phyloP scores from a whole-genome alignment of 2,797 vertebrate genomes.

The Cirrhinus mrigala region DNA sequence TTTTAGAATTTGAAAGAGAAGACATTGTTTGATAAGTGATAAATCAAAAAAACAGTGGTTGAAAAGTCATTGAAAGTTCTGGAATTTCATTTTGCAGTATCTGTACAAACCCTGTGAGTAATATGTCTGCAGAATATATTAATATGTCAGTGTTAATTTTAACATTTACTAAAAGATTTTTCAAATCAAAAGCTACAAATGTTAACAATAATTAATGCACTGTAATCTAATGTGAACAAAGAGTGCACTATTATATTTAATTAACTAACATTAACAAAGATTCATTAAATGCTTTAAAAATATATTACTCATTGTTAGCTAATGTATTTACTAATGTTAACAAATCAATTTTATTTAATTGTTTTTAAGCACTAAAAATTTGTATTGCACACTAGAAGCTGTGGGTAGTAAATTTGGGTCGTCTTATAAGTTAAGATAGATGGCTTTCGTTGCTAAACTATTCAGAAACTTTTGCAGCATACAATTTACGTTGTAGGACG shows the following conservation, averaged over 20 bases:
- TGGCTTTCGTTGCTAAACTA: background rate
- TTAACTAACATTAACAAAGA: background rate
- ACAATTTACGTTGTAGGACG: background rate
- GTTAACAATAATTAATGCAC: background rate
- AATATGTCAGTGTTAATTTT: background rate
- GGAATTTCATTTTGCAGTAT: too few relatives aligned
- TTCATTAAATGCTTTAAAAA: background rate
- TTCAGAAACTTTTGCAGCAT: conserved; percentile 1
- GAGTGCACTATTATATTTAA: background rate
- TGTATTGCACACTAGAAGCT: background rate
- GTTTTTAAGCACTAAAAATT: background rate
- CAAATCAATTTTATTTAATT: conserved; percentile 10
- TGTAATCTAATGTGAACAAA: background rate
- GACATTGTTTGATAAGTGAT: too few relatives aligned
- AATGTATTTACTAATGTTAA: background rate
- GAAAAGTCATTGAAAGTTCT: too few relatives aligned
- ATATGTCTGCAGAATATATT: background rate
- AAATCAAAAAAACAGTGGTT: too few relatives aligned
- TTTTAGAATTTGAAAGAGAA: too few relatives aligned
- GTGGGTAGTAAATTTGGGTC: too few relatives aligned
- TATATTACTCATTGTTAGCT: background rate
- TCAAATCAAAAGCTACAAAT: background rate
- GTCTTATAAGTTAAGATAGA: background rate
- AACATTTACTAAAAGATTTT: background rate
- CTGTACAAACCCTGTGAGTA: too few relatives aligned